A percentile compares a stretch with the other conserved stretches of the same genome.
Conservation (phyloP, 2,113 vertebrate species). For the Pycnonotus jocosus region DNA sequence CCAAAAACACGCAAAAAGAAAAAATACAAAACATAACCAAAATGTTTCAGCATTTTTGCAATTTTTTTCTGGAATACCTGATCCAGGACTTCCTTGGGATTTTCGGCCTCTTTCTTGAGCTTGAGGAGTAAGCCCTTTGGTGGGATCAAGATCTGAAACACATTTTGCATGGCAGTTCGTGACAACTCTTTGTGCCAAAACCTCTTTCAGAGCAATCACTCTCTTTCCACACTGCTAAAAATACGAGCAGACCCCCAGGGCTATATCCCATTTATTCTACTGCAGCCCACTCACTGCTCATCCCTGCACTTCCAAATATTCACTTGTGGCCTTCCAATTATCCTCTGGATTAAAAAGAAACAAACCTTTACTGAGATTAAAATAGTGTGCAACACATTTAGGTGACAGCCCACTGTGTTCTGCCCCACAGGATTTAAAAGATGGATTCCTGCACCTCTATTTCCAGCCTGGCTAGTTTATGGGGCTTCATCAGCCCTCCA, state of each 20-base stretch:
- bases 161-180: neutral
- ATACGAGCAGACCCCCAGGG: neutral
- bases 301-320: neutral
- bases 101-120: slow-evolving; percentile 92
- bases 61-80: slow-evolving; percentile 77
- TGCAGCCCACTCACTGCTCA: neutral
- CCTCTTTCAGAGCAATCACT: neutral
- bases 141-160: slow-evolving; percentile 89
- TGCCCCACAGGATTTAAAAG: neutral
- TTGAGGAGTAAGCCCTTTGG: slow-evolving; percentile 91
- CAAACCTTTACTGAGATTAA: neutral
- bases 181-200: neutral
- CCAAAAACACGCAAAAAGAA: neutral
- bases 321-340: neutral
- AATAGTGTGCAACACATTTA: accelerated
- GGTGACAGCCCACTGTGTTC: neutral
- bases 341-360: neutral
- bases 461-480: neutral
- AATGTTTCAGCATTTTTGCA: neutral
- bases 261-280: neutral
- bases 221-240: neutral
- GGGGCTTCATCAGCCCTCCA: neutral
- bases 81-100: slow-evolving; percentile 93
- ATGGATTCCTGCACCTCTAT: accelerated
- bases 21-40: neutral